Evolutionary conservation across 1,140 invertebrate species (phyloP), one percentile per base, ranked within the genome.

Genomic region (Trachymyrmex cornetzi): DNA sequence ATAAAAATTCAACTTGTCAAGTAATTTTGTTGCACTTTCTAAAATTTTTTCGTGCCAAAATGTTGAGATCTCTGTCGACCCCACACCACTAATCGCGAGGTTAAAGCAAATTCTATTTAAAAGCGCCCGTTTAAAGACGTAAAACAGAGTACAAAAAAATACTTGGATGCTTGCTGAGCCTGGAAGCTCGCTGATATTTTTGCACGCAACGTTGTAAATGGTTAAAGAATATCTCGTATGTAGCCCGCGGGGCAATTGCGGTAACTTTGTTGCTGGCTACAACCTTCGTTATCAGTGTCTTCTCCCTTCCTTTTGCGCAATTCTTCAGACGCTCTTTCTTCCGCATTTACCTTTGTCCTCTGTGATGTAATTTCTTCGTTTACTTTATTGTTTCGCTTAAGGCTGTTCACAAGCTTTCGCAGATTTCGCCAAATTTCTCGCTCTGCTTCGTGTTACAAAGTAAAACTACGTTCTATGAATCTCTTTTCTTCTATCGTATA

Each of bases 141-240:
- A 59, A 59, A 44, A 16, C 5, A 57, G 30, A 27, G 22, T 71
- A 63, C 3, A 59, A 79, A 55, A 55, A 64, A n/a, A 55, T n/a
- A 16, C 38, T 59, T 57, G 79, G 27, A 67, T 44, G 14, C 63
- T 53, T 19, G 24, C 11, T 5, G 61, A 59, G 38, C 30, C 16
- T 79, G 27, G 44, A 81, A 81, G 48, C 30, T 69, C 34, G 79
- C 66, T 71, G 66, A 82, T 82, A 72, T 72, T 82, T 82, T 44
- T 80, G 77, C 55, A 80, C 30, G n/a, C 48, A 53, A 53, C 63
- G 38, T 82, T 66, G 24, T 59, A 72, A 82, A 38, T 55, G 53
- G 53, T 82, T 82, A 81, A 81, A 81, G 30, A 81, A 81, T 81
- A 81, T 71, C 77, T 69, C 30, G 50, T 63, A 34, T 34, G 61